Evolutionary conservation across 2,113 vertebrate species (phyloP).

Genomic region (Psophia crepitans): DNA sequence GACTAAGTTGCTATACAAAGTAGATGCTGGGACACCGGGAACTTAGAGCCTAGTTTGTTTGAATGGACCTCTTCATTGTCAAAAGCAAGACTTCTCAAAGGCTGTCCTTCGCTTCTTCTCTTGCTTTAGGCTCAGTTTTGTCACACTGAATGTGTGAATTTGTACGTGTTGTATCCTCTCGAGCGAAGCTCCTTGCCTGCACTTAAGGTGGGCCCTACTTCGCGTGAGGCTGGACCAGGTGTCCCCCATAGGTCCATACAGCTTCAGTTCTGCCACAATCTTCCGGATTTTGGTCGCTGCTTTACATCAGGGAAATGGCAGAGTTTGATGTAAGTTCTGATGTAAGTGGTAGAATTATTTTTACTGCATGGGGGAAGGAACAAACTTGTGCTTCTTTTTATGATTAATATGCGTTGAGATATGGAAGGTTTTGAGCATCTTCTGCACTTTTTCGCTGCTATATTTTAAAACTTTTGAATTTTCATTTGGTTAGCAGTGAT

Average conservation of each 20-base stretch:
- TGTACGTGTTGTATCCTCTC: background rate
- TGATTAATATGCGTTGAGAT: background rate
- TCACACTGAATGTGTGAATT: background rate
- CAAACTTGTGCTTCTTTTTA: background rate
- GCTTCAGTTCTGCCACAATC: background rate
- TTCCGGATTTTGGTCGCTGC: background rate
- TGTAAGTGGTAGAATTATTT: background rate
- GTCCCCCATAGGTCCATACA: background rate
- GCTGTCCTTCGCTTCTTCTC: background rate
- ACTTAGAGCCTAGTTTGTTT: background rate
- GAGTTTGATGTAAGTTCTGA: background rate
- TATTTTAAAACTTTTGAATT: background rate
- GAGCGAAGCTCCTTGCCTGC: background rate
- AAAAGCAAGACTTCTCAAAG: background rate
- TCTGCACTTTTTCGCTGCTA: background rate
- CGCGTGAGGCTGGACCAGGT: background rate
- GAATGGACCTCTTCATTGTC: background rate
- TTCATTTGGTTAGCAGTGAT: background rate
- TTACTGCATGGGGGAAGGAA: background rate
- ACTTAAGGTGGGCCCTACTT: fast-evolving
- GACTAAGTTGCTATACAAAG: background rate
- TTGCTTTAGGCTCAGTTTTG: background rate
- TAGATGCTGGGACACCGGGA: background rate
- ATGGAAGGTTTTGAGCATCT: background rate
- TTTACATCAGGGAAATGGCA: background rate